Evolutionary conservation across 1,140 invertebrate genomes (phyloP), one percentile per base, ranked within the genome.

Genomic region (Drosophila trapezifrons): DNA sequence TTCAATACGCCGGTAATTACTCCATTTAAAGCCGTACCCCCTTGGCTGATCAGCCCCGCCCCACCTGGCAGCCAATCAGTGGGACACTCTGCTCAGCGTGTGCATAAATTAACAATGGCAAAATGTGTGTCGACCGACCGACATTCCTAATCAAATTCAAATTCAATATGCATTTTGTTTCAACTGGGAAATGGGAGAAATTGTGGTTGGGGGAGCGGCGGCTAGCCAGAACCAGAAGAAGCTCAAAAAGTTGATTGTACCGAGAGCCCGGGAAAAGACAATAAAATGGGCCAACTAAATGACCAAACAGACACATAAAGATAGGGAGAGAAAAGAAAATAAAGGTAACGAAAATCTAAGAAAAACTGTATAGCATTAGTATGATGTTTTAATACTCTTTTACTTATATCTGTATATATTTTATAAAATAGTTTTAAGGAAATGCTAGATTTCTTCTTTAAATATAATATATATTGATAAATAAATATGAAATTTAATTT

Each of bases 1-100:
- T 87, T 89, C 76, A 73, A 72, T 70, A 69, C 56, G 46, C 22
- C 66, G 59, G 65, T 89, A 89, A 89, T 89, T 89, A 80, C 84
- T 89, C 70, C 77, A 89, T 89, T 86, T 67, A 76, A 57, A 52
- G 60, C 32, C 32, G 20, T 45, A n/a, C 64, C 42, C 51, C 60
- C 42, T 38, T 25, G 18, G 49, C 13, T 20, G 25, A 29, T 35
- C 45, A 25, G 6, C 9, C 9, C 51, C 22, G 18, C 58, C 37
- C 35, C 51, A 40, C 13, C 32, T 56, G 49, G 18, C 37, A 18
- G 77, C 46, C 77, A 79, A 79, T 80, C 77, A 83, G 17, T 46
- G 40, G 59, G 29, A 52, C 49, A 52, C 43, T 45, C 18, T 22
- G 57, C 32, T 52, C 49, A 46, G 62, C 65, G 76, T 67, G 22